Evolutionary conservation across 2,113 vertebrate genomes (phyloP), one percentile per base, ranked within the genome.

Genomic region (Formicarius rufipectus): DNA sequence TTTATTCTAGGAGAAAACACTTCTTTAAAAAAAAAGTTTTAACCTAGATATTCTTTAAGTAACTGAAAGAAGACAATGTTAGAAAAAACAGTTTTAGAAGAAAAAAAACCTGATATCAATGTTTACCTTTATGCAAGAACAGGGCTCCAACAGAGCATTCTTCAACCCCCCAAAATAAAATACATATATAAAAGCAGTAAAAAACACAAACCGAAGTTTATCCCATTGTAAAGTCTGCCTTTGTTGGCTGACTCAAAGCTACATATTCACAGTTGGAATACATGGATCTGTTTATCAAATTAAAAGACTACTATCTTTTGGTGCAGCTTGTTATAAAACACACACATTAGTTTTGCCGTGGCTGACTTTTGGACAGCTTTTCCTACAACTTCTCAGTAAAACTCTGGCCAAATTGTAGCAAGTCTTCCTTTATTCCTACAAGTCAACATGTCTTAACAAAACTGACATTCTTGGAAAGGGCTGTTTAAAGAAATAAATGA

Each of bases 341-440:
- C 1, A 35, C 4, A 30, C 8, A 42, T 0, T 35, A 20, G 0
- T 35, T 80, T 72, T 76, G 22, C 27, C 2, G 7, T 6, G 28
- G 40, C 44, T 94, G 71, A 45, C 25, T 84, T 85, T 64, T 74
- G 24, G 33, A 37, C 14, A 40, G 14, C 17, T 72, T 77, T 78
- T 75, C 44, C 47, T 84, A n/a, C 31, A 25, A 17, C 18, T 78
- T 66, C 23, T 40, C 35, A 76, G 27, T 15, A 60, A 82, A 72
- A 31, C 40, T 1, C 2, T 24, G 25, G 50, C 11, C 45, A 74
- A 1, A 1, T 1, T 40, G 35, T 60, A 84, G 42, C 37, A 33
- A 79, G 7, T 45, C 12, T 19, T 37, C 24, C 40, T 85, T 68
- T 55, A 80, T 52, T 84, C 37, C 59, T 67, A 25, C 13, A 77